Evolutionary conservation across 2,113 vertebrate genomes (phyloP).

Genomic region (Brachypteracias leptosomus): DNA sequence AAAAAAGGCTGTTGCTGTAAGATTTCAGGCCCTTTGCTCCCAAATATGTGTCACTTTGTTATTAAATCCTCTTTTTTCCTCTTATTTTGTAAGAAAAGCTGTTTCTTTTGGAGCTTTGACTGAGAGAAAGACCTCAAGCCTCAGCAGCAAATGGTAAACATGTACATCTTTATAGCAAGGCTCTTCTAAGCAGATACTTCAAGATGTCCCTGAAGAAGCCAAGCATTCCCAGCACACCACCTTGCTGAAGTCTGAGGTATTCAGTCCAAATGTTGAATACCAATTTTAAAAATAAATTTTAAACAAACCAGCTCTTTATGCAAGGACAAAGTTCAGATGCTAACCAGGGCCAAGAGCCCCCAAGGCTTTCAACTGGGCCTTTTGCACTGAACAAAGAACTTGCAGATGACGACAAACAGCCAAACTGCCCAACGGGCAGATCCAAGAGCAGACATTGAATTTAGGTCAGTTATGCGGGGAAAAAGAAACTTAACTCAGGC

Average conservation of each 20-base stretch:
- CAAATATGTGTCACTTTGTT: not conserved
- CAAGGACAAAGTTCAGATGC: constrained; percentile 24
- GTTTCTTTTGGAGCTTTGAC: not conserved
- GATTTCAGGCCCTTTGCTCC: not conserved
- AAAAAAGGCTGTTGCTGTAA: not conserved
- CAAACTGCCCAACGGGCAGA: not conserved
- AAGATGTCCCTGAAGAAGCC: not conserved
- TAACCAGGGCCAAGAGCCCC: not conserved
- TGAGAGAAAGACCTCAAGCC: not conserved
- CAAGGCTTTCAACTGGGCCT: not conserved
- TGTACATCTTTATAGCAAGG: not conserved
- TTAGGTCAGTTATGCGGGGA: constrained; percentile 35
- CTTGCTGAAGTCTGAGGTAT: not conserved
- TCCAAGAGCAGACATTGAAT: not conserved
- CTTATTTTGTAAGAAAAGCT: not conserved
- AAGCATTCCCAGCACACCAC: not conserved
- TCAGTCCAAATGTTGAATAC: not conserved
- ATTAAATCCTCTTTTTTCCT: not conserved
- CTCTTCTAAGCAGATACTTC: not conserved
- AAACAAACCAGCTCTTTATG: constrained; percentile 35
- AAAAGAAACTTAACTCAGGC: constrained; percentile 40
- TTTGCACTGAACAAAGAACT: not conserved
- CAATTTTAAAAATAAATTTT: constrained; percentile 15
- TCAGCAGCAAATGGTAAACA: not conserved
- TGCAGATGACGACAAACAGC: not conserved